A percentile compares a stretch with the other conserved stretches of the same genome.
These are phyloP conservation scores for Phalloptychus januarius DNA, from an alignment of 2,797 vertebrate species.

Conservation along the genomic window DNA sequence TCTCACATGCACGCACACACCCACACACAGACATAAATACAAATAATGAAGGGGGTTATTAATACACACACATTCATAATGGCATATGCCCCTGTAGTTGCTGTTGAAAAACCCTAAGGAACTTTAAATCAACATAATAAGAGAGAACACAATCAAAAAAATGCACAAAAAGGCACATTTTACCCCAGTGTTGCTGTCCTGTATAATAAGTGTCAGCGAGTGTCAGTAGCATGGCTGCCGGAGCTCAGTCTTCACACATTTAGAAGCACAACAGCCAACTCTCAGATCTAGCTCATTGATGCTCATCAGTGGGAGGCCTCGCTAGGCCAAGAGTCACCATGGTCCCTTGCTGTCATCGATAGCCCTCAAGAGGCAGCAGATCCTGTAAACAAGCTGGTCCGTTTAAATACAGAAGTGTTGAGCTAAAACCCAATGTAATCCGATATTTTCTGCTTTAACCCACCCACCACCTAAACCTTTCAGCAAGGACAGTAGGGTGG, in stretches of 20 bases:
- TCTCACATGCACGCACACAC: not conserved
- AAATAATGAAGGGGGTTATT: constrained; percentile 24
- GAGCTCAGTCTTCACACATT: constrained; percentile 82
- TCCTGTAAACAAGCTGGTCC: constrained; percentile 88
- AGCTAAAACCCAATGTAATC: constrained; percentile 32
- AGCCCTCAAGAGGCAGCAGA: constrained; percentile 66
- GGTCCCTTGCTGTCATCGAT: constrained; percentile 48
- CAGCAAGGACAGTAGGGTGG: constrained; percentile 20
- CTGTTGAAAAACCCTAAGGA: constrained; percentile 85
- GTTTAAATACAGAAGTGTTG: constrained; percentile 79
- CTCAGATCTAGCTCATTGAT: constrained; percentile 45
- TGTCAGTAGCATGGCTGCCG: constrained; percentile 83
- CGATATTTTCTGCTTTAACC: constrained; percentile 11
- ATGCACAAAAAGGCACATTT: constrained; percentile 99
- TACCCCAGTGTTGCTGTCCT: constrained; percentile 99
- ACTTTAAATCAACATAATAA: constrained; percentile 91
- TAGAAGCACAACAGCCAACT: constrained; percentile 47
- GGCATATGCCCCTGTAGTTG: constrained; percentile 84
- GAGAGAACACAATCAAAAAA: constrained; percentile 77
- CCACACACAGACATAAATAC: not conserved
- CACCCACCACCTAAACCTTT: constrained; percentile 19
- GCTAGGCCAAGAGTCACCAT: constrained; percentile 45
- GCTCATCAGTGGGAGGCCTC: constrained; percentile 26
- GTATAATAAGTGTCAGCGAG: constrained; percentile 99
- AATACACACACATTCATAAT: constrained; percentile 61